Conservation (phyloP, 2,888 invertebrate genomes). For the Cancer borealis region DNA sequence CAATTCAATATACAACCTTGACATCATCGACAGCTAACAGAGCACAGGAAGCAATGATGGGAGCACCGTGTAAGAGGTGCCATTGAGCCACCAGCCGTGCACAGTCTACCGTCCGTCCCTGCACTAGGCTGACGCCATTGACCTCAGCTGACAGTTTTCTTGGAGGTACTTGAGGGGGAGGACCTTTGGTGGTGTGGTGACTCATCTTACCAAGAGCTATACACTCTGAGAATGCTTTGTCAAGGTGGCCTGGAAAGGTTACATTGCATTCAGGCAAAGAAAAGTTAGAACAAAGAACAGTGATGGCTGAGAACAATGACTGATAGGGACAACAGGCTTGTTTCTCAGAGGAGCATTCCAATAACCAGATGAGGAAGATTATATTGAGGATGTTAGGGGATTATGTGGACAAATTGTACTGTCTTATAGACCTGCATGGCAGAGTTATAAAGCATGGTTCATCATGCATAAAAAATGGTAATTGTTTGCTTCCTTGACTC, state of each 20-base stretch:
- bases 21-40: conserved; percentile 80
- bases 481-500: background rate
- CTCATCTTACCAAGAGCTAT: conserved; percentile 64
- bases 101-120: conserved; percentile 65
- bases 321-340: conserved; percentile 47
- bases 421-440: conserved; percentile 53
- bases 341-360: conserved; percentile 60
- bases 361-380: conserved; percentile 46
- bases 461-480: conserved; percentile 26
- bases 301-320: conserved; percentile 2
- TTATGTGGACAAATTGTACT: conserved; percentile 44
- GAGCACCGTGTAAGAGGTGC: conserved; percentile 79
- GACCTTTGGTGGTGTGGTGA: conserved; percentile 56
- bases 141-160: conserved; percentile 53
- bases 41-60: conserved; percentile 80
- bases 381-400: conserved; percentile 52
- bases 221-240: conserved; percentile 73
- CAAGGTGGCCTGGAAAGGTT: conserved; percentile 70
- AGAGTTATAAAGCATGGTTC: background rate
- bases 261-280: background rate
- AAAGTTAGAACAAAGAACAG: background rate
- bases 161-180: conserved; percentile 66
- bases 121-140: conserved; percentile 50
- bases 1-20: conserved; percentile 52
- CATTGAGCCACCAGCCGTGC: conserved; percentile 73